Base-by-base conservation (phyloP, 2,888 invertebrate species). In the Laspeyria flexula region DNA sequence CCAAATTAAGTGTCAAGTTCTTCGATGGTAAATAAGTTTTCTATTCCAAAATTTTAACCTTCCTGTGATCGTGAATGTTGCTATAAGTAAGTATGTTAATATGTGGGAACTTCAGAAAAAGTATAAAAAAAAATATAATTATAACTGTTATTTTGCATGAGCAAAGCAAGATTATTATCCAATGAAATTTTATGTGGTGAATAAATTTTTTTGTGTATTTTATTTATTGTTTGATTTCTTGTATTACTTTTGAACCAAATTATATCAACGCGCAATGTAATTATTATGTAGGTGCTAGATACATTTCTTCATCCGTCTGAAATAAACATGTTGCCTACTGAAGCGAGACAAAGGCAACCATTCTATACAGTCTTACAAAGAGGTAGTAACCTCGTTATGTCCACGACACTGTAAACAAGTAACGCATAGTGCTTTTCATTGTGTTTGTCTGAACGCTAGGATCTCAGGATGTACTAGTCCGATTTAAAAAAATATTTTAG, bases 131-230 rank as follows among this genome's bases (percentile, higher is more conserved):
- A 80, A 79, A 62, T 72, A 75, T 80, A 77, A 83, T 71, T 86
- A 84, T 85, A 83, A 83, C 74, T 90, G 89, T 91, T 92, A 90
- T 90, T 89, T 90, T 91, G 90, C 88, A 83, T 83, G 79, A 78
- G 85, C 67, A 69, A 69, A 56, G 71, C 68, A 71, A 71, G 55
- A 71, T 64, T 69, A 69, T 69, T 69, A 69, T 69, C 59, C 71
- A 69, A 71, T 58, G 69, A 69, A 85, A 88, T 84, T 88, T 90
- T 90, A 90, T 88, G 91, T 91, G 90, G 91, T 91, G 85, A 91
- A 91, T 90, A 90, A 91, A 88, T 79, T 87, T 83, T 81, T 90
- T 90, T 91, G 90, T 92, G 91, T 89, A 89, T 83, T 86, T 83
- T 81, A 74, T 60, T 69, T 45, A 42, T 66, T 34, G 67, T 79